Conservation (phyloP, 1,140 invertebrate genomes). For the Sinonovacula constricta region DNA sequence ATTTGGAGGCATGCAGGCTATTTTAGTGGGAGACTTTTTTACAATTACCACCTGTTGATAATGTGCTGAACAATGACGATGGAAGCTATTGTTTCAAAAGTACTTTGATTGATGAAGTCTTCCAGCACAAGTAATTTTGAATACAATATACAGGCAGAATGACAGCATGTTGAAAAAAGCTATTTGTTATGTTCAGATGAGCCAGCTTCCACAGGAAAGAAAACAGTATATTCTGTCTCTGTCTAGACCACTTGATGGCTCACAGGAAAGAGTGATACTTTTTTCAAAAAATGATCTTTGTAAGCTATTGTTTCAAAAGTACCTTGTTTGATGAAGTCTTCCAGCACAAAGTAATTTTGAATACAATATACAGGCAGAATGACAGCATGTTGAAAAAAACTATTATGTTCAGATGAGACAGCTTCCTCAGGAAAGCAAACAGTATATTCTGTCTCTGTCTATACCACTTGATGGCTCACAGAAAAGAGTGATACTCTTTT, state of each 20-base stretch:
- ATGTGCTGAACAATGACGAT: not conserved
- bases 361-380: no score
- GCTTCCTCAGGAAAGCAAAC: not conserved
- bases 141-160: no score
- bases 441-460: not conserved
- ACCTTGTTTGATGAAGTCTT: no score
- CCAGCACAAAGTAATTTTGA: no score
- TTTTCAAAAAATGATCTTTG: not conserved
- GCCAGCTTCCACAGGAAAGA: not conserved
- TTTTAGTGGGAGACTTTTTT: slow-evolving; percentile 14
- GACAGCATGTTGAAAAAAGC: not conserved
- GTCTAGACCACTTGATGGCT: no score
- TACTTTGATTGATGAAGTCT: no score
- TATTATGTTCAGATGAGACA: not conserved
- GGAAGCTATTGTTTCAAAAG: no score
- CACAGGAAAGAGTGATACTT: not conserved
- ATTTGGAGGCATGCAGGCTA: no score
- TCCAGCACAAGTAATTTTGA: no score
- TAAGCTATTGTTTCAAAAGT: no score
- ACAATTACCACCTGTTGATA: slow-evolving; percentile 12
- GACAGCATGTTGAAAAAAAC: not conserved
- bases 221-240: not conserved
- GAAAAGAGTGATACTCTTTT: slow-evolving; percentile 1
- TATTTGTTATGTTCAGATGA: not conserved
- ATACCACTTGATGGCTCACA: no score